Evolutionary conservation across 2,113 vertebrate species (phyloP).

Genomic region (Heterotilapia buettikoferi): DNA sequence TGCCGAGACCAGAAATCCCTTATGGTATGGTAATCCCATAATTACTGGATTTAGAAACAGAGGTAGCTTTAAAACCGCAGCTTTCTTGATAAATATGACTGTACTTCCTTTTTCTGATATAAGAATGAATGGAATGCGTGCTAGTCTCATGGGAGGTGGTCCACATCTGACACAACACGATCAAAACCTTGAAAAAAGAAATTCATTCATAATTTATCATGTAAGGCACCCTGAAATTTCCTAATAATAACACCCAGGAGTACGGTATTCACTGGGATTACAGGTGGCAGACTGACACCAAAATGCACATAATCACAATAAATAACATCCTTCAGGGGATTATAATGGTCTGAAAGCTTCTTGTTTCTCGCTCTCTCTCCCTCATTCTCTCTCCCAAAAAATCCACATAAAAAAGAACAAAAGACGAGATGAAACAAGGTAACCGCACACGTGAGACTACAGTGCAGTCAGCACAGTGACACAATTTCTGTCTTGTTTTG

Average conservation of each 20-base stretch:
- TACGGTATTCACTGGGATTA: neutral
- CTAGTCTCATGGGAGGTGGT: neutral
- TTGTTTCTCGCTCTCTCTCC: neutral
- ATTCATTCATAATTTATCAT: neutral
- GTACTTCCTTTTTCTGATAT: neutral
- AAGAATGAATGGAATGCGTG: neutral
- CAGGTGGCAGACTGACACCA: neutral
- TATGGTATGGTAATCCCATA: constrained; percentile 24
- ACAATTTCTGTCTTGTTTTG: neutral
- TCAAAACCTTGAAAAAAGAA: neutral
- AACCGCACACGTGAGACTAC: neutral
- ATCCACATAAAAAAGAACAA: neutral
- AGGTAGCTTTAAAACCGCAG: neutral
- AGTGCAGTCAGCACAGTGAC: neutral
- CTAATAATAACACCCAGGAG: neutral
- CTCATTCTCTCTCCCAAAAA: neutral
- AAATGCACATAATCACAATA: neutral
- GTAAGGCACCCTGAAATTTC: neutral
- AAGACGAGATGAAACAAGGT: neutral
- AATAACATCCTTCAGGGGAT: neutral
- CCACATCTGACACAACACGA: neutral
- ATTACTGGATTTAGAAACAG: constrained; percentile 24
- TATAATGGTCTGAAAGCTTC: neutral
- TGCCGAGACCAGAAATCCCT: constrained; percentile 18
- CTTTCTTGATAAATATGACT: neutral